Conservation (phyloP, 2,113 vertebrate species). For the Tauraco erythrolophus region DNA sequence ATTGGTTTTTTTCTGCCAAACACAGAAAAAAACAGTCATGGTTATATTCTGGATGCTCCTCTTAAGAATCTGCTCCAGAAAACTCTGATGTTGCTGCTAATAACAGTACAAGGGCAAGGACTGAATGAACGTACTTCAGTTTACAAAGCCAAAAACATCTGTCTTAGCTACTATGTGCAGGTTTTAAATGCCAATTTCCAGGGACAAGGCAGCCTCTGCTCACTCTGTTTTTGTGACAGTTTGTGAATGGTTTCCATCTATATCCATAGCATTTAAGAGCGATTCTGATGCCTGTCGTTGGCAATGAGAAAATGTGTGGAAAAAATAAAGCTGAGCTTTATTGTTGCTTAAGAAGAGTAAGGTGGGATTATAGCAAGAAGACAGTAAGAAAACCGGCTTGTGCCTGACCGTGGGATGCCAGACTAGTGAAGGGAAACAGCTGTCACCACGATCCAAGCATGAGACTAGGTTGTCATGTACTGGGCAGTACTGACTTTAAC, state of each 20-base stretch:
- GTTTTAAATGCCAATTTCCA: neutral
- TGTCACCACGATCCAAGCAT: neutral
- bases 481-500: neutral
- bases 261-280: neutral
- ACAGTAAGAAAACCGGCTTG: neutral
- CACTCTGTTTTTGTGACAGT: neutral
- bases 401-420: neutral
- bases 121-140: neutral
- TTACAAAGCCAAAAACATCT: neutral
- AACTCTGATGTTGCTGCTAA: neutral
- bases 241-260: constrained; percentile 5
- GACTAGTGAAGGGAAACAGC: neutral
- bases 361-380: neutral
- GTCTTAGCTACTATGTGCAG: neutral
- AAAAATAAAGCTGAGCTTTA: neutral
- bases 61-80: neutral
- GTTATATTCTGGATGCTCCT: neutral
- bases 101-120: neutral
- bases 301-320: neutral
- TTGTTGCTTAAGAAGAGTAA: neutral
- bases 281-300: neutral
- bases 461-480: neutral
- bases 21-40: neutral
- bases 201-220: neutral
- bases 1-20: neutral